Base-by-base conservation (phyloP, 53 echinoderm and acorn worm species). In the Pentamera pediparva region DNA sequence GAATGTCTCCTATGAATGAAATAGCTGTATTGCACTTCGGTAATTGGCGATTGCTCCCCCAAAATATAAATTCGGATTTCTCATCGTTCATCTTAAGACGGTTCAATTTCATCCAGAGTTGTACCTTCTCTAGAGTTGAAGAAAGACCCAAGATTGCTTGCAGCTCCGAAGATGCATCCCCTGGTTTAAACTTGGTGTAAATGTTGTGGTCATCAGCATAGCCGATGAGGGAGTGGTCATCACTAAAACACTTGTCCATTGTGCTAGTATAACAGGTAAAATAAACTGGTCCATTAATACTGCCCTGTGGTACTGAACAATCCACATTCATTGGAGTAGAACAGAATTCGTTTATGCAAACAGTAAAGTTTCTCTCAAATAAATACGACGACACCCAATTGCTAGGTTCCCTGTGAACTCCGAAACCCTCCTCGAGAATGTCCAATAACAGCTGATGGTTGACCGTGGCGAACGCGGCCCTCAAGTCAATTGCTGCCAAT, bases 121-220 rank as follows among this genome's bases (percentile, higher is more conserved):
- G 15, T 6, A 62, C 62, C 11, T 62, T 62, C 5, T 15, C 35
- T 9, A 62, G 36, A 18, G 62, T 62, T 33, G 12, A 13, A 17
- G 19, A 35, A 3, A 62, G 35, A 35, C 35, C 35, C 36, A 4
- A 6, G 9, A 70, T 50, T 48, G 58, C 33, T 2, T 39, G 33
- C 3, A 18, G 5, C 29, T 75, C 75, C 0, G 58, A 36, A 26
- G 41, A 32, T 17, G 3, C 59, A 19, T 75, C 58, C 2, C 75
- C 75, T 2, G 75, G 9, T 25, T 59, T 37, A 31, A 58, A 75
- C 24, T n/a, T 75, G 0, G 75, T 59, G 30, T 75, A 58, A 28
- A 75, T 37, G 24, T 38, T 59, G 39, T 75, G 75, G 19, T 75
- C 75, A 75, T 75, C 75, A 30, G 59, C 75, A 36, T 75, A 75